Base-by-base conservation (phyloP, 2,113 vertebrate genomes). In the Xiphophorus couchianus region DNA sequence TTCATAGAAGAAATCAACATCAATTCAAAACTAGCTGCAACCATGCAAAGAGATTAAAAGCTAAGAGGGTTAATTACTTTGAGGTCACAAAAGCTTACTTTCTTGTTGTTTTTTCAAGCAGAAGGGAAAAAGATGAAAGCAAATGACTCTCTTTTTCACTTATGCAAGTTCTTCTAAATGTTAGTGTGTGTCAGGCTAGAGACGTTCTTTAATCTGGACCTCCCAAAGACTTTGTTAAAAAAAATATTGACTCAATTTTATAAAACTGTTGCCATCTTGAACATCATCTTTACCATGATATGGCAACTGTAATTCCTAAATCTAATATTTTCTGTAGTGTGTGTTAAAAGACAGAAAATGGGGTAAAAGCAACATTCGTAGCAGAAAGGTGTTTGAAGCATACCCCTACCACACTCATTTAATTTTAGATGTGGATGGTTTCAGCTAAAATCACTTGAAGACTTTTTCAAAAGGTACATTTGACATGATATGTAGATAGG, bases 11-110 rank as follows among this genome's bases (percentile, higher is more conserved):
- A 80, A 74, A 62, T 29, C 67, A 77, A 29, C 80, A 79, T 78
- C 62, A 29, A 1, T 13, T 61, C n/a, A 42, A 68, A 80, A 42
- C 37, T 48, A 27, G 71, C 35, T 42, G 67, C 42, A 48, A 54
- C 66, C 9, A 67, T 60, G 62, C 27, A 29, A 29, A 27, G 60
- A 54, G 71, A 44, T 77, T 63, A 70, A 61, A 66, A 70, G 27
- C 51, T 27, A 2, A 64, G 66, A 78, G 65, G 78, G 13, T 35
- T 54, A 71, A 69, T 77, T 78, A 73, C 63, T 33, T 0, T 48
- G 67, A 84, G 78, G 81, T 82, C 73, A 72, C 69, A 74, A 71
- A 86, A 82, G 80, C 27, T 69, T 75, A 28, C n/a, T 64, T 79
- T 81, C 19, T 37, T 71, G 28, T 37, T 71, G 28, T 37, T 82